phyloP scores from a whole-genome alignment of 2,888 invertebrate species.

The Magallana nippona region DNA sequence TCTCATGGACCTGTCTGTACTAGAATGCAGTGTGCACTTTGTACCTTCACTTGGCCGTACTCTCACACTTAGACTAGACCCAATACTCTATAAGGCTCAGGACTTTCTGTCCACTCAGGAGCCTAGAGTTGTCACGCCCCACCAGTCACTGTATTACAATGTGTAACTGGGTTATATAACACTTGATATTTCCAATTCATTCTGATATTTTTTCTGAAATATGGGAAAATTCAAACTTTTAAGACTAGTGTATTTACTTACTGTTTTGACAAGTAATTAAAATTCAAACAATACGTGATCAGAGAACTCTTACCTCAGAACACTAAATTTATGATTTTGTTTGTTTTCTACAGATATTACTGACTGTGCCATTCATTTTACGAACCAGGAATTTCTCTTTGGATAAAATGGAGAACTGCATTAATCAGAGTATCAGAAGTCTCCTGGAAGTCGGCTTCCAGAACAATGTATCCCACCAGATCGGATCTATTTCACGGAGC shows the following conservation, averaged over 20 bases:
- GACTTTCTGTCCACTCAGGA: too few relatives aligned
- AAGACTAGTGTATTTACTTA: too few relatives aligned
- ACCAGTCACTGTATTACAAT: too few relatives aligned
- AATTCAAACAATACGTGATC: background rate
- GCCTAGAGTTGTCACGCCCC: too few relatives aligned
- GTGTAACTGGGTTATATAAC: too few relatives aligned
- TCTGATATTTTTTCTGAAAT: too few relatives aligned
- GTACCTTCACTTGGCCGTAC: background rate
- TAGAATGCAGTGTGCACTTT: background rate
- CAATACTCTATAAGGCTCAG: too few relatives aligned
- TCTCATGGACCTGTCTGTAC: background rate
- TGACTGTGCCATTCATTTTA: constrained; percentile 42
- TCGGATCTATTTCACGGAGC: background rate
- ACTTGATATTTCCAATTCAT: too few relatives aligned
- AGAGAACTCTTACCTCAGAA: background rate
- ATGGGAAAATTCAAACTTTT: too few relatives aligned
- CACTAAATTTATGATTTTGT: background rate
- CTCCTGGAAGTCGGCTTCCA: background rate
- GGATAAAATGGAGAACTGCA: constrained; percentile 36
- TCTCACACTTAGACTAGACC: background rate
- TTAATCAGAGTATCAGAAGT: constrained; percentile 4
- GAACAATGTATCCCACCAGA: background rate
- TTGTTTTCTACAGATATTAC: constrained; percentile 34
- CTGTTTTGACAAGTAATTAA: too few relatives aligned
- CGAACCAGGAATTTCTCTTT: constrained; percentile 15